Conservation (phyloP, 2,888 invertebrate species). For the Dicyrtoma fusca region DNA sequence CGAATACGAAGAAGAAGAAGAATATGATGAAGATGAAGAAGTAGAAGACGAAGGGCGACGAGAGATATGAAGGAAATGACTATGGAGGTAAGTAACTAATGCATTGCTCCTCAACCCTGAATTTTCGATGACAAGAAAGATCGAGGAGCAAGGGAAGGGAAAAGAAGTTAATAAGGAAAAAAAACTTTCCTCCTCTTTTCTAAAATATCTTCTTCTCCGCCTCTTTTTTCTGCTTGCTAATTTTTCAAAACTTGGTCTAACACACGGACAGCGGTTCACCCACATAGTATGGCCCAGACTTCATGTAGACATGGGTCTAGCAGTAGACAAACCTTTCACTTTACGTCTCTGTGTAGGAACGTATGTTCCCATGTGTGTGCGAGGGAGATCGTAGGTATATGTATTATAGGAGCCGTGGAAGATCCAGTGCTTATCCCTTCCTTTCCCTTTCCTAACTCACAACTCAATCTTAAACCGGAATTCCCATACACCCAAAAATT, state of each 20-base stretch:
- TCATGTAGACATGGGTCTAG: too few species aligned
- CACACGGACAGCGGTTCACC: neutral
- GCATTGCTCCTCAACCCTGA: conserved; percentile 17
- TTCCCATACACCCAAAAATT: too few species aligned
- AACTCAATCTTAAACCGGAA: too few species aligned
- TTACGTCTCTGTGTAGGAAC: too few species aligned
- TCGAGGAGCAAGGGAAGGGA: conserved; percentile 1
- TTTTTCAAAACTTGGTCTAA: conserved; percentile 21
- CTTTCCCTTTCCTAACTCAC: too few species aligned
- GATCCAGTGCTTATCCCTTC: too few species aligned
- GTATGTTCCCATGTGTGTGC: too few species aligned
- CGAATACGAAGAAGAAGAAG: neutral
- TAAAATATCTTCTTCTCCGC: conserved; percentile 18
- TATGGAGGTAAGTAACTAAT: conserved; percentile 17
- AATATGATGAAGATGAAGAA: neutral
- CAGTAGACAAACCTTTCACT: too few species aligned
- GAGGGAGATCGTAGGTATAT: too few species aligned
- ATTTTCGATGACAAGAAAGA: conserved; percentile 32
- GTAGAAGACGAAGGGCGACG: neutral
- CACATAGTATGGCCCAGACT: too few species aligned
- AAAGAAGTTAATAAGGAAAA: conserved; percentile 27
- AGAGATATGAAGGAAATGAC: neutral
- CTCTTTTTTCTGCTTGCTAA: conserved; percentile 23
- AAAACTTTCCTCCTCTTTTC: conserved; percentile 21
- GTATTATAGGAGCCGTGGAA: too few species aligned